Conservation (phyloP, 1,140 invertebrate species). For the Drosophila kepulauana region DNA sequence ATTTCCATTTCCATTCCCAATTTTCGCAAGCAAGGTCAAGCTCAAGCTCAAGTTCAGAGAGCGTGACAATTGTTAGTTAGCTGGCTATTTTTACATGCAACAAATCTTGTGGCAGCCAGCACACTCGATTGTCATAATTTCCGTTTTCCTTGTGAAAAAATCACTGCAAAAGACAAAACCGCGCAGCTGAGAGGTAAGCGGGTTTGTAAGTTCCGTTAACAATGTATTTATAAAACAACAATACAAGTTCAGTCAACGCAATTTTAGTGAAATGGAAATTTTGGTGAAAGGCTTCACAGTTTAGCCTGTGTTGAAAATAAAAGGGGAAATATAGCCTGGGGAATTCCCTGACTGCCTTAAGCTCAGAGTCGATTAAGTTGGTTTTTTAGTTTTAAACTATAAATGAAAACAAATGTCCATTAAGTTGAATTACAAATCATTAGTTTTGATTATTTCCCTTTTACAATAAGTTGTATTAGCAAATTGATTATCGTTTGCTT, state of each 20-base stretch:
- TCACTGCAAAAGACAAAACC: slow-evolving; percentile 3
- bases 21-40: slow-evolving; percentile 69
- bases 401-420: slow-evolving; percentile 20
- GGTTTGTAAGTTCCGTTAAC: slow-evolving; percentile 52
- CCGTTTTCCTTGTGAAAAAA: slow-evolving; percentile 67
- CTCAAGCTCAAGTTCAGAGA: slow-evolving; percentile 82
- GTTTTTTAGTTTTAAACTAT: slow-evolving; percentile 6
- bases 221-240: slow-evolving; percentile 50
- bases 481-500: neutral
- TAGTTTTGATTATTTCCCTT: neutral
- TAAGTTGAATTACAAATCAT: slow-evolving; percentile 11
- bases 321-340: slow-evolving; percentile 28
- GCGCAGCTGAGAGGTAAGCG: slow-evolving; percentile 34
- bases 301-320: slow-evolving; percentile 9
- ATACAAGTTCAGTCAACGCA: slow-evolving; percentile 40
- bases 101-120: slow-evolving; percentile 6
- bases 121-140: slow-evolving; percentile 50
- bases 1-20: slow-evolving; percentile 8
- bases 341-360: slow-evolving; percentile 47
- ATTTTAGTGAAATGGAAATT: slow-evolving; percentile 47
- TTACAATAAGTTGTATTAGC: neutral
- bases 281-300: slow-evolving; percentile 62
- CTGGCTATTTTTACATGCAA: slow-evolving; percentile 25
- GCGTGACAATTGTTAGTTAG: slow-evolving; percentile 47
- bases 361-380: neutral